phyloP scores from a whole-genome alignment of 2,797 vertebrate genomes.

The Macropus fuliginosus region DNA sequence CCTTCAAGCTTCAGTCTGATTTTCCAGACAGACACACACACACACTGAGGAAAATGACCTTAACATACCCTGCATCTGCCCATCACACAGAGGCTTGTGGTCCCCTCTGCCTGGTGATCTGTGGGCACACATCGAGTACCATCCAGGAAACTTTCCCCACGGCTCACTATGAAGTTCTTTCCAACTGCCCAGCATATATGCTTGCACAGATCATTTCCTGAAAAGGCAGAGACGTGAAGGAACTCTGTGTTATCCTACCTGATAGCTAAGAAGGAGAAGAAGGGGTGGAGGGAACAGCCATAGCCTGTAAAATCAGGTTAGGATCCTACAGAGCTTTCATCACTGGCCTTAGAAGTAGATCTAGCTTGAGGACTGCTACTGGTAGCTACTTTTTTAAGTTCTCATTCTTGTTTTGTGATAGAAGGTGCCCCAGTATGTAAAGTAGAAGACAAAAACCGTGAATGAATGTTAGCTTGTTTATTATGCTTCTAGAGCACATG shows the following conservation, averaged over 20 bases:
- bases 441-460: not conserved
- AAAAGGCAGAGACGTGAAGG: conserved; percentile 20
- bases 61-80: conserved; percentile 91
- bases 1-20: not conserved
- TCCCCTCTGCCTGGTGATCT: conserved; percentile 59
- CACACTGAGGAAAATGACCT: not conserved
- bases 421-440: not conserved
- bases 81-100: conserved; percentile 87
- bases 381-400: not conserved
- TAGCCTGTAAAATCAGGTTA: not conserved
- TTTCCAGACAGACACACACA: not conserved
- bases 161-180: conserved; percentile 92
- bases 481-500: not conserved
- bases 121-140: conserved; percentile 92
- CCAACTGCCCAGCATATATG: conserved; percentile 91
- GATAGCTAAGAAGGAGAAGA: not conserved
- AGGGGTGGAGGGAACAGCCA: not conserved
- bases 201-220: conserved; percentile 93
- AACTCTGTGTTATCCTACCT: not conserved
- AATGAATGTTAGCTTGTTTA: not conserved
- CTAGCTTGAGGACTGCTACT: not conserved
- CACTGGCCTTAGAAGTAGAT: not conserved
- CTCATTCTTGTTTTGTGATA: not conserved
- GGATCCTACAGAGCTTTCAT: fast-evolving
- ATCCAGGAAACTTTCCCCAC: conserved; percentile 91